Base-by-base conservation (phyloP, 2,797 vertebrate species). In the Anisognathus igniventris region DNA sequence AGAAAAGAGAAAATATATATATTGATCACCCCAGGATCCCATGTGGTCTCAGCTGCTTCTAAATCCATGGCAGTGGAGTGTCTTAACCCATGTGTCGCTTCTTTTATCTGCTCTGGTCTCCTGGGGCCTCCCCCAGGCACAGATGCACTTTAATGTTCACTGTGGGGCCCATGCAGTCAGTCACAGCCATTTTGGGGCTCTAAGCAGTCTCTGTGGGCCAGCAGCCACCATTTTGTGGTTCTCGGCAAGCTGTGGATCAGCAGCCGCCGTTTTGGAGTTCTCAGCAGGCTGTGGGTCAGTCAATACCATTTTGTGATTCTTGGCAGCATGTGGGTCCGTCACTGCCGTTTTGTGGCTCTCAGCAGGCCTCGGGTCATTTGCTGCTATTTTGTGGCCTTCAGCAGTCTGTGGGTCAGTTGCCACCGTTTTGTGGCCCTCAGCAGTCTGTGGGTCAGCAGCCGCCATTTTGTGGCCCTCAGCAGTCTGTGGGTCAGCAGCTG, bases 401-500 rank as follows among this genome's bases (percentile, higher is more conserved):
- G 10, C 28, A 30, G 10, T 0, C 50, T 31, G 18, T 15, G 7
- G 47, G 47, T 25, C 47, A 25, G 47, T 4, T 3, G 3, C 27
- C 2, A 9, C 48, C 48, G 28, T 53, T 51, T 51, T 19, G 10
- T 30, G 28, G 10, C 17, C 1, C 28, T 51, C 17, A 8, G 17
- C 17, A 5, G 17, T 2, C 48, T 50, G 9, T 50, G 27, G 48
- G 27, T 50, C 25, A 17, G 48, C 10, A 6, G 2, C 27, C 1
- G 3, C 48, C 25, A 50, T 50, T 27, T 48, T 48, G 25, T 15
- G 25, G 14, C 25, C 3, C 47, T 48, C 9, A 10, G 24, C 25
- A 27, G 9, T 5, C 47, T 10, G 15, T 48, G 25, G 48, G 27
- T 28, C 48, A 28, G 27, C 2, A 4, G 1, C 25, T 3, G 3